Conservation (phyloP, 1,140 invertebrate species). For the Pemphigus obesinymphae region DNA sequence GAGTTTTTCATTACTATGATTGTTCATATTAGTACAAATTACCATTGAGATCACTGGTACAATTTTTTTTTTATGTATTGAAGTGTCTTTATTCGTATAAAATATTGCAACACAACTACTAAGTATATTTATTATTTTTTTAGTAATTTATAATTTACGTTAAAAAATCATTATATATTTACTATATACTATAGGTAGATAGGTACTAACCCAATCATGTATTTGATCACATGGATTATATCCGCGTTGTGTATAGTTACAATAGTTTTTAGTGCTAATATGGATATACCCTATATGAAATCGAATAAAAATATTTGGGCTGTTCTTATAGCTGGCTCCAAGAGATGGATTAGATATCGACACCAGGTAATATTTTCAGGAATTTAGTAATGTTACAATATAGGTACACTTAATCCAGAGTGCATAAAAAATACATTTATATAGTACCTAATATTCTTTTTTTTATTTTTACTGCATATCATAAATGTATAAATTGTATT, state of each 20-base stretch:
- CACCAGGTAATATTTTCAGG: constrained; percentile 55
- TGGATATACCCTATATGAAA: not conserved
- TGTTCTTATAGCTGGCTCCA: constrained; percentile 60
- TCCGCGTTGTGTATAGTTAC: not conserved
- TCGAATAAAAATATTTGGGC: constrained; percentile 52
- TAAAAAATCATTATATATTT: not conserved
- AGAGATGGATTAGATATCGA: constrained; percentile 58
- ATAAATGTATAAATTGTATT: too few species aligned
- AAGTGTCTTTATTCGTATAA: not conserved
- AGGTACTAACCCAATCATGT: not conserved
- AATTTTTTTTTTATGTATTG: too few species aligned
- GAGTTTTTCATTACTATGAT: too few species aligned
- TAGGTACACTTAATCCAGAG: too few species aligned
- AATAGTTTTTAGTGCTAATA: not conserved
- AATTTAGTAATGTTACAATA: too few species aligned
- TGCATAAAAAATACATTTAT: too few species aligned
- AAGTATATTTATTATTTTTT: too few species aligned
- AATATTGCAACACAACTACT: too few species aligned
- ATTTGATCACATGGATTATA: not conserved
- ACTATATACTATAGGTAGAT: not conserved
- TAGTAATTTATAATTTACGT: too few species aligned
- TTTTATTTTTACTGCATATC: too few species aligned
- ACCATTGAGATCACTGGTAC: not conserved
- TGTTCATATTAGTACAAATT: not conserved
- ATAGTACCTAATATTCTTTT: too few species aligned